phyloP scores from a whole-genome alignment of 2,797 vertebrate genomes.

The Podarcis siculus region DNA sequence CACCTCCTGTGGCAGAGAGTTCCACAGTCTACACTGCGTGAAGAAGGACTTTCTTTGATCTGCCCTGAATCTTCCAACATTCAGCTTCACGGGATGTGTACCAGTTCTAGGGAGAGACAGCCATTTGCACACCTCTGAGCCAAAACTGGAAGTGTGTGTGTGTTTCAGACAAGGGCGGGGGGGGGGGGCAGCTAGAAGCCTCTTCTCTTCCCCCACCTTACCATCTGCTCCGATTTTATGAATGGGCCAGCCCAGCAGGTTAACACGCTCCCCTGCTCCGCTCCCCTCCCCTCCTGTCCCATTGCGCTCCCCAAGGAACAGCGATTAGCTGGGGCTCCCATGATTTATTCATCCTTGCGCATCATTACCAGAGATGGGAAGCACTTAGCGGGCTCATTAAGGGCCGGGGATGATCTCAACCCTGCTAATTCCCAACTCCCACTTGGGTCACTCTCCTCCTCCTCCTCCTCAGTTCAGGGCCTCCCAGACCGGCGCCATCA shows the following conservation, averaged over 20 bases:
- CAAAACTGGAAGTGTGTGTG: neutral
- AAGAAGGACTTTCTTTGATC: no score
- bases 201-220: neutral
- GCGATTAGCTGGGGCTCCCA: conserved; percentile 51
- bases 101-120: no score
- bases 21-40: no score
- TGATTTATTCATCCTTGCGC: conserved; percentile 80
- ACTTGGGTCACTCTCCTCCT: neutral
- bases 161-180: no score
- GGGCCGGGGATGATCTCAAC: conserved; percentile 53
- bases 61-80: no score
- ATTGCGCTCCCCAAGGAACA: neutral
- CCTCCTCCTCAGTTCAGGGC: conserved; percentile 6
- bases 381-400: conserved; percentile 69
- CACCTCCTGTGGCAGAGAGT: no score
- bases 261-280: neutral
- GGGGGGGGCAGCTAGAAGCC: neutral
- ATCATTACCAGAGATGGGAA: conserved; percentile 56
- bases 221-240: neutral
- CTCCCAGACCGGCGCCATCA: neutral
- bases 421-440: conserved; percentile 26
- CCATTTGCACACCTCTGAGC: neutral
- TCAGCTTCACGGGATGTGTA: no score
- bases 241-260: conserved; percentile 17
- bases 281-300: conserved; percentile 6